Evolutionary conservation across 2,113 vertebrate genomes (phyloP).

Genomic region (Apteryx mantelli): DNA sequence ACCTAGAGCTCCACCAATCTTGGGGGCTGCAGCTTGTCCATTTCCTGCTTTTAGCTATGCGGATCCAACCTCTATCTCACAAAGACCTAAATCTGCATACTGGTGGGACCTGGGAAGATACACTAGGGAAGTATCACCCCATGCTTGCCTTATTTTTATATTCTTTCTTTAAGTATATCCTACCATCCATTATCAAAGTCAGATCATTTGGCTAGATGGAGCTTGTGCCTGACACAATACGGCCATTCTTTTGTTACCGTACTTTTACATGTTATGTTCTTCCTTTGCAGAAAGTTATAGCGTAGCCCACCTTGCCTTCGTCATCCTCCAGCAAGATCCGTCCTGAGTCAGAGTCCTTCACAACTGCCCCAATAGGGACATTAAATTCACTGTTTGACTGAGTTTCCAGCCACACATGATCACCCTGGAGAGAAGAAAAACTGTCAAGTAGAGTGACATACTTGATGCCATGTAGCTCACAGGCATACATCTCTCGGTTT

Average conservation of each 20-base stretch:
- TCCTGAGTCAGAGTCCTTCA: slow-evolving; percentile 84
- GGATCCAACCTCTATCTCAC: background rate
- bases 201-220: background rate
- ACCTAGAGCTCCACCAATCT: background rate
- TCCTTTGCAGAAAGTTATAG: background rate
- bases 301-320: slow-evolving; percentile 90
- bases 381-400: slow-evolving; percentile 54
- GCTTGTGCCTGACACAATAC: background rate
- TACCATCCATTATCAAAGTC: background rate
- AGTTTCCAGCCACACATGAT: slow-evolving; percentile 91
- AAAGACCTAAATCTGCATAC: background rate
- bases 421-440: slow-evolving; percentile 81
- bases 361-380: slow-evolving; percentile 88
- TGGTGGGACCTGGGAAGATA: background rate
- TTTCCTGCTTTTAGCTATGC: background rate
- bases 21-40: background rate
- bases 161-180: background rate
- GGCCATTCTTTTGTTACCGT: background rate
- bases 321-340: slow-evolving; percentile 89
- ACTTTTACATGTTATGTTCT: background rate
- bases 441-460: background rate
- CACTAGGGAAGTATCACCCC: background rate
- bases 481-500: background rate
- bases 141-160: background rate
- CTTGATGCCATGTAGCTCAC: background rate